These are phyloP conservation scores for Zaprionus gabonicus DNA, from an alignment of 1,140 invertebrate genomes.

Conservation along the genomic window DNA sequence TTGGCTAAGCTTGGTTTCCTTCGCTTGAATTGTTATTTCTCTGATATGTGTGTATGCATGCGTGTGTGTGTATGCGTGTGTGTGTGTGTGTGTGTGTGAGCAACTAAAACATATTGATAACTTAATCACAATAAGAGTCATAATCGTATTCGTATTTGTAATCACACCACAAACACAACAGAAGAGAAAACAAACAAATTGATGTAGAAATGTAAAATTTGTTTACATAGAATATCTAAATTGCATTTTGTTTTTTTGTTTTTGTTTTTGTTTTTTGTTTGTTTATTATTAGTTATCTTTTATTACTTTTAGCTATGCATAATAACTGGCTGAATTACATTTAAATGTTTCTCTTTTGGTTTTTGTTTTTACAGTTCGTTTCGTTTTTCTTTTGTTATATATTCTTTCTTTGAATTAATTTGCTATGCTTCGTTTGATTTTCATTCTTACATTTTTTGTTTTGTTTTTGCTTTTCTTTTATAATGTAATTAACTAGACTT, in stretches of 20 bases:
- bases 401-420: slow-evolving; percentile 65
- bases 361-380: slow-evolving; percentile 68
- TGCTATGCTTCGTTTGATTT: slow-evolving; percentile 78
- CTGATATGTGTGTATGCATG: slow-evolving; percentile 10
- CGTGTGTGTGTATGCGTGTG: slow-evolving; percentile 17
- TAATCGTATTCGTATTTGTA: slow-evolving; percentile 26
- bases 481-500: slow-evolving; percentile 81
- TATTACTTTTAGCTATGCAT: slow-evolving; percentile 70
- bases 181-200: slow-evolving; percentile 36
- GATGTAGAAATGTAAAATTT: slow-evolving; percentile 61
- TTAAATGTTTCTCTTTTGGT: slow-evolving; percentile 63
- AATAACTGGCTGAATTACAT: slow-evolving; percentile 76
- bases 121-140: slow-evolving; percentile 31
- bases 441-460: slow-evolving; percentile 54
- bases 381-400: slow-evolving; percentile 50
- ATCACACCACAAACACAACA: slow-evolving; percentile 58
- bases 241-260: slow-evolving; percentile 52
- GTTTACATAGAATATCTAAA: slow-evolving; percentile 80
- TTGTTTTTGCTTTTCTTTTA: slow-evolving; percentile 21
- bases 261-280: slow-evolving; percentile 24
- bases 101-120: slow-evolving; percentile 17
- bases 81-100: slow-evolving; percentile 21
- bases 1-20: background rate
- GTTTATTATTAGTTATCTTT: slow-evolving; percentile 8
- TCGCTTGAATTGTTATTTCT: background rate